phyloP scores from a whole-genome alignment of 2,888 invertebrate genomes.

The Ormyrus labotus region DNA sequence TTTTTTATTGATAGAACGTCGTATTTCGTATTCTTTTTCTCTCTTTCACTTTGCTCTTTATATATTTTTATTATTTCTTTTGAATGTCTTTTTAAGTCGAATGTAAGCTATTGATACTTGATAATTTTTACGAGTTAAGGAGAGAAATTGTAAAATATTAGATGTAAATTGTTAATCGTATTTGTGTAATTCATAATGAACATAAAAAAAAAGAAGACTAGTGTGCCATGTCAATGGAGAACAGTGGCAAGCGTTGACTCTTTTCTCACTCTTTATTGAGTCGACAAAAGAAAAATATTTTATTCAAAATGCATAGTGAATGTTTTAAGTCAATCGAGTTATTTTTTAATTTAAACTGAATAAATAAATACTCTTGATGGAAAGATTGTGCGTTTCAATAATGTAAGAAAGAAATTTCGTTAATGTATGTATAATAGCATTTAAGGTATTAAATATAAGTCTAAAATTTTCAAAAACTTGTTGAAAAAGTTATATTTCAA shows the following conservation, averaged over 20 bases:
- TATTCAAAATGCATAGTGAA: conserved; percentile 48
- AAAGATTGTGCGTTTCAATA: conserved; percentile 40
- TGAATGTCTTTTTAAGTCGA: conserved; percentile 31
- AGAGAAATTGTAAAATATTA: conserved; percentile 57
- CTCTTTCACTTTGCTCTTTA: conserved; percentile 43
- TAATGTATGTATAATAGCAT: conserved; percentile 9
- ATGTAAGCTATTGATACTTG: conserved; percentile 43
- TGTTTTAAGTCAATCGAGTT: conserved; percentile 53
- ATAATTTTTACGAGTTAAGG: conserved; percentile 41
- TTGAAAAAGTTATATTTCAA: conserved; percentile 54
- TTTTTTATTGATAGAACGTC: conserved; percentile 66
- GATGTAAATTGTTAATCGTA: conserved; percentile 57
- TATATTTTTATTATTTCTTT: conserved; percentile 35
- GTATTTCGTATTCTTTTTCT: conserved; percentile 55
- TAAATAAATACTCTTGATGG: conserved; percentile 47
- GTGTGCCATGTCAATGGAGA: conserved; percentile 58
- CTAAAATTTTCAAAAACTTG: conserved; percentile 45
- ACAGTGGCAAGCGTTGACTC: conserved; percentile 55
- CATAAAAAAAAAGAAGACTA: conserved; percentile 50
- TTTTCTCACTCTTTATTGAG: conserved; percentile 43
- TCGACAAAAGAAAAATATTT: conserved; percentile 51
- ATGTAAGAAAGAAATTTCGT: conserved; percentile 13
- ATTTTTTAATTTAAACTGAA: conserved; percentile 51
- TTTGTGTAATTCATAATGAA: conserved; percentile 54
- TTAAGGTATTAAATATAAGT: conserved; percentile 42